These are phyloP conservation scores for Spea bombifrons DNA, from an alignment of 2,113 vertebrate genomes.

Conservation along the genomic window DNA sequence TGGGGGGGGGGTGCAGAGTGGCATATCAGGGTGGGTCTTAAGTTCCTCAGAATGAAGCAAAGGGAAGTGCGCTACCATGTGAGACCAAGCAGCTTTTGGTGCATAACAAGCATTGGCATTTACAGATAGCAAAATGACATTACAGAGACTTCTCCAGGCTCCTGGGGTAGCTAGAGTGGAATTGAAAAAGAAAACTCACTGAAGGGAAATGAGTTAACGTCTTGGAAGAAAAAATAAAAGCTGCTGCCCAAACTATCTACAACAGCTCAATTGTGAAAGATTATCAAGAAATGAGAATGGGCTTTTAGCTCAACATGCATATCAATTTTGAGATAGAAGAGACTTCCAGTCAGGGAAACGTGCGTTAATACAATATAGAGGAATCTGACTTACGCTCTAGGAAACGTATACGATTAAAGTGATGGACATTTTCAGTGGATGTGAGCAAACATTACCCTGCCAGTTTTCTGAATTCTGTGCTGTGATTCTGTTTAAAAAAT, in stretches of 20 bases:
- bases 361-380: no score
- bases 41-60: not conserved
- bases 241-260: not conserved
- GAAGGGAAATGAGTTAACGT: conserved; percentile 14
- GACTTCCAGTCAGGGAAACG: no score
- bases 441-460: no score
- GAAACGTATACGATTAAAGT: no score
- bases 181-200: conserved; percentile 3
- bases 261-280: not conserved
- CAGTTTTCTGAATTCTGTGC: no score
- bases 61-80: not conserved
- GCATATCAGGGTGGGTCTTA: no score
- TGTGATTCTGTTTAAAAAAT: no score
- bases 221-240: conserved; percentile 1
- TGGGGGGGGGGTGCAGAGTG: no score
- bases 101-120: conserved; percentile 39
- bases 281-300: not conserved
- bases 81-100: conserved; percentile 12
- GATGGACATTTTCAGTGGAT: no score
- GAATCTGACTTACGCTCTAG: no score
- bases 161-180: conserved; percentile 9
- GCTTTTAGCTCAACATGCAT: not conserved
- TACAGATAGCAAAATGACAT: not conserved
- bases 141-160: conserved; percentile 24
- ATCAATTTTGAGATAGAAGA: no score